Conservation (phyloP, 2,113 vertebrate species). For the Felis chaus region DNA sequence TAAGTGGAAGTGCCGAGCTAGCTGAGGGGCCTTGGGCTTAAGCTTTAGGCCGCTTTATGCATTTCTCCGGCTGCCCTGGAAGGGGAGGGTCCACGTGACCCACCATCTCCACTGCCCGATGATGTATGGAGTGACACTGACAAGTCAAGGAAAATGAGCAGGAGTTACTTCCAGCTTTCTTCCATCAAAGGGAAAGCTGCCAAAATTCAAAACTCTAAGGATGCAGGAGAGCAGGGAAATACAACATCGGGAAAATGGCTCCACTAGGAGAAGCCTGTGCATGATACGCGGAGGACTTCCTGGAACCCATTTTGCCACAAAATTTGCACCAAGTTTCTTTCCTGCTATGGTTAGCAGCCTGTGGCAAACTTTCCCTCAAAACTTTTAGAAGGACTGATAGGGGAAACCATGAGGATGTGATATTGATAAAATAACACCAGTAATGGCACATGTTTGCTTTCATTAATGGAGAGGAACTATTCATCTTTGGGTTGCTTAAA, state of each 20-base stretch:
- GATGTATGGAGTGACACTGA: background rate
- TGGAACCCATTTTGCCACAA: slow-evolving; percentile 12
- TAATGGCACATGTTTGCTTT: background rate
- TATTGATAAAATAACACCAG: background rate
- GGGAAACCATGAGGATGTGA: background rate
- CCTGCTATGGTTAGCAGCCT: background rate
- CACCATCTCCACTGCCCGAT: slow-evolving; percentile 31
- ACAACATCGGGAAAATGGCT: background rate
- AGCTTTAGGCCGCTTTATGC: slow-evolving; percentile 45
- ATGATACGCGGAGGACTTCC: background rate
- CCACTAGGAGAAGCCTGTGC: background rate
- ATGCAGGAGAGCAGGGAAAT: background rate
- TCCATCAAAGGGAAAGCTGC: slow-evolving; percentile 28
- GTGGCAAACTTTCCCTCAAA: background rate
- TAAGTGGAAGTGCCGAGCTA: background rate
- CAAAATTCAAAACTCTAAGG: background rate
- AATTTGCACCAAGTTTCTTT: slow-evolving; percentile 38
- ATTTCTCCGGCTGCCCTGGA: background rate
- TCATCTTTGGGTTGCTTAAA: background rate
- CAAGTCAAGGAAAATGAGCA: background rate
- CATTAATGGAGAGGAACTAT: background rate
- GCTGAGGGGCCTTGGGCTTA: slow-evolving; percentile 50
- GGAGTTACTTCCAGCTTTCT: slow-evolving; percentile 23
- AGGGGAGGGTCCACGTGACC: slow-evolving; percentile 16
- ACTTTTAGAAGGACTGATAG: background rate